phyloP scores from a whole-genome alignment of 2,888 invertebrate genomes.

The Yponomeuta sedellus region DNA sequence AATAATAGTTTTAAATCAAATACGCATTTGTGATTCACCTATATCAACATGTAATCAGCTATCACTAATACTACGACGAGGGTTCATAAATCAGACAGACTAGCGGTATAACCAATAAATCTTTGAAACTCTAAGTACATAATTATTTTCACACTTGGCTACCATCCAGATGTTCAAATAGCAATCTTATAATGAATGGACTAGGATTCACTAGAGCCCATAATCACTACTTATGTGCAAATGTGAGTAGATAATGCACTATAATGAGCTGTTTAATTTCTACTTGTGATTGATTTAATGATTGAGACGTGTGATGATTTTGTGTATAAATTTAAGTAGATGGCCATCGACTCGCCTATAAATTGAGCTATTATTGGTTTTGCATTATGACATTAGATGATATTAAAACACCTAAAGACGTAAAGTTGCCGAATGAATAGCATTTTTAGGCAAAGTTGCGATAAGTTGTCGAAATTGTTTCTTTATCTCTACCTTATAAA shows the following conservation, averaged over 20 bases:
- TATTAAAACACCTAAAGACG: neutral
- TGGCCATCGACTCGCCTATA: neutral
- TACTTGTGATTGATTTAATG: slow-evolving; percentile 4
- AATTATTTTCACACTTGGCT: neutral
- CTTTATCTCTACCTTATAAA: no score
- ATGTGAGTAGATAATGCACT: neutral
- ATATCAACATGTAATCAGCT: neutral
- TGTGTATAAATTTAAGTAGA: neutral
- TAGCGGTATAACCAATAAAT: neutral
- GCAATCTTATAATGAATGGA: neutral
- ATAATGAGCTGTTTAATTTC: neutral
- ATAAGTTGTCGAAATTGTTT: neutral
- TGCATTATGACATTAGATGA: neutral
- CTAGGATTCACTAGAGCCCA: neutral
- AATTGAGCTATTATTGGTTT: neutral
- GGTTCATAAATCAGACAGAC: neutral
- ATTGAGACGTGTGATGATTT: slow-evolving; percentile 2
- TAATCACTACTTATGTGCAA: neutral
- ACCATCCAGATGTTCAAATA: neutral
- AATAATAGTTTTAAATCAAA: no score
- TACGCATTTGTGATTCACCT: no score
- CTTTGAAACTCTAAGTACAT: neutral
- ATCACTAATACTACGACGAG: neutral
- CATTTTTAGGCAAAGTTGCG: neutral
- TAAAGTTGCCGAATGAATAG: neutral